Evolutionary conservation across 2,113 vertebrate species (phyloP), one percentile per base, ranked within the genome.

Genomic region (Todiramphus saurophagus): DNA sequence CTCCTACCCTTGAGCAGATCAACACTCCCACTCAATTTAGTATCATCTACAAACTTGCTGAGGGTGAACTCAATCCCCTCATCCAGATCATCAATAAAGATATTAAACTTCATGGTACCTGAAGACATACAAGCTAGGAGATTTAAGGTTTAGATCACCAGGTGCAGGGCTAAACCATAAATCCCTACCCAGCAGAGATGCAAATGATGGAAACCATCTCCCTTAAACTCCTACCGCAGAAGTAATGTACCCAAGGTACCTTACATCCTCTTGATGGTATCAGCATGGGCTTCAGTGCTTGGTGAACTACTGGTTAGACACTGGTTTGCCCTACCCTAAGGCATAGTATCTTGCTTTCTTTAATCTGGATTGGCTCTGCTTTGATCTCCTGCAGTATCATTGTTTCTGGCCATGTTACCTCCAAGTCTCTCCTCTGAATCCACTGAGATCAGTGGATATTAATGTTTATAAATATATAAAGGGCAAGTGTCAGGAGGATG

Each of bases 21-120:
- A 43, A 43, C 43, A 43, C 43, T 43, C 15, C 43, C 43, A 43
- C 43, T 43, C 43, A 43, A 43, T 43, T 43, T 43, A 43, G 43
- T 43, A 43, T 43, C 43, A 43, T 43, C 43, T 43, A 16, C 43
- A 43, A 43, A 43, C 43, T 43, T 43, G 43, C 43, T 43, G 43
- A 43, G 43, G 43, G 43, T 43, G 43, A 15, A 43, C 14, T 43
- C 43, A 43, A 43, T 43, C 43, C 43, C 43, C 43, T 43, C 43
- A 43, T 43, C 43, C 43, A 43, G 43, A 43, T 43, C 43, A 43
- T 43, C 43, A 43, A 43, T 43, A 43, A 43, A 43, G 43, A 43
- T 15, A 16, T 43, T 43, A 43, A 43, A 43, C 43, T 55, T 72
- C 28, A 12, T 0, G 0, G 8, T 16, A 13, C 37, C 44, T 55